These are phyloP conservation scores for Stenchaetothrips biformis DNA, from an alignment of 2,888 invertebrate species.

Conservation along the genomic window DNA sequence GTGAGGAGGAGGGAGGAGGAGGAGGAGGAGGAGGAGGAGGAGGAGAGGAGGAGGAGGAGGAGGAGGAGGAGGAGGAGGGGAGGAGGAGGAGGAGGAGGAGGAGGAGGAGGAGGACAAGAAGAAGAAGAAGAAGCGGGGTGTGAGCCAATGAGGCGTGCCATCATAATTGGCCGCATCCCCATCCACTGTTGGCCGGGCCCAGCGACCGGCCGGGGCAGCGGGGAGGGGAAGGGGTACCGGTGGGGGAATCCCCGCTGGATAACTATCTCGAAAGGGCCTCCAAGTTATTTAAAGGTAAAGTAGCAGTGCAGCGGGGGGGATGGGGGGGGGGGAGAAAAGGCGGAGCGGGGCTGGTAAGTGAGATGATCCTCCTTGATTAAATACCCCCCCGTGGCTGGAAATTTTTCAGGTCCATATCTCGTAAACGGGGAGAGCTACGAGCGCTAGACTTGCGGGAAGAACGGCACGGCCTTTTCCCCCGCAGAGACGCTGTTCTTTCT, in stretches of 20 bases:
- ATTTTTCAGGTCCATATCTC: too few relatives aligned
- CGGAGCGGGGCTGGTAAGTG: too few relatives aligned
- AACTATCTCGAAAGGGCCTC: background rate
- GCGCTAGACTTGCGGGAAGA: too few relatives aligned
- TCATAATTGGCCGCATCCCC: conserved; percentile 20
- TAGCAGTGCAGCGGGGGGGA: background rate
- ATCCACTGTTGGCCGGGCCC: background rate
- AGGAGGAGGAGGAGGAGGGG: background rate
- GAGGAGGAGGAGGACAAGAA: too few relatives aligned
- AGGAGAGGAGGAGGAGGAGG: background rate
- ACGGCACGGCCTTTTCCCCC: too few relatives aligned
- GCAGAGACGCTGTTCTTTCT: too few relatives aligned
- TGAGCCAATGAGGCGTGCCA: conserved; percentile 10
- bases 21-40: too few relatives aligned
- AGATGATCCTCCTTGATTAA: too few relatives aligned
- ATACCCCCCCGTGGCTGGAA: too few relatives aligned
- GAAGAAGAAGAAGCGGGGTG: too few relatives aligned
- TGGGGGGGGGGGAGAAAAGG: background rate
- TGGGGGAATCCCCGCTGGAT: background rate
- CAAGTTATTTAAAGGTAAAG: background rate
- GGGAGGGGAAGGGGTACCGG: background rate
- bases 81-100: background rate
- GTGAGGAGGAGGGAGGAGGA: too few relatives aligned
- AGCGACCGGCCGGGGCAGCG: background rate
- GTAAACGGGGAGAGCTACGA: too few relatives aligned